Evolutionary conservation across 2,888 invertebrate genomes (phyloP).

Genomic region (Megaustenia siamemsis): DNA sequence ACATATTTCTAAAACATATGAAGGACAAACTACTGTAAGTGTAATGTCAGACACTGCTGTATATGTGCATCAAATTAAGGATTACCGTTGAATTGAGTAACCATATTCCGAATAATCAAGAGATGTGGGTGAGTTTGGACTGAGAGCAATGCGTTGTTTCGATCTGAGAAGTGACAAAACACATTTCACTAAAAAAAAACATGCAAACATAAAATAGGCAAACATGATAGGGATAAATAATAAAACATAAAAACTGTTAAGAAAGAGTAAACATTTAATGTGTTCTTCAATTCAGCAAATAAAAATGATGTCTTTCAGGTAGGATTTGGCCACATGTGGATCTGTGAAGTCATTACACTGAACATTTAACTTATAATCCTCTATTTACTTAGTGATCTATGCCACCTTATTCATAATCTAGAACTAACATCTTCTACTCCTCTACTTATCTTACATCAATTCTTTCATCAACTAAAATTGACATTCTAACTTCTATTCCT

Average conservation of each 20-base stretch:
- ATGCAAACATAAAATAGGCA: background rate
- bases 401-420: no score
- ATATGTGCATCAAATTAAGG: background rate
- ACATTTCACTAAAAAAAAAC: constrained; percentile 18
- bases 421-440: no score
- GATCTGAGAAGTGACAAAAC: constrained; percentile 44
- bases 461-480: no score
- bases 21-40: background rate
- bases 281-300: no score
- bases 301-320: no score
- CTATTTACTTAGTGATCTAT: no score
- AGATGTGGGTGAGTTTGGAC: constrained; percentile 48
- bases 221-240: background rate
- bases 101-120: constrained; percentile 46
- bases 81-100: constrained; percentile 31
- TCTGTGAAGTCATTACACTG: no score
- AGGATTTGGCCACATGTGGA: no score
- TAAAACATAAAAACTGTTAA: background rate
- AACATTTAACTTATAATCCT: no score
- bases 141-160: constrained; percentile 50
- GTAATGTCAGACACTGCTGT: background rate
- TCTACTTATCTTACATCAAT: no score
- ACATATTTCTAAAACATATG: background rate
- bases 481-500: no score
- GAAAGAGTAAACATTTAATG: no score